A percentile compares a stretch with the other conserved stretches of the same genome.
Conservation (phyloP, 2,888 invertebrate genomes). For the Habroteleia sp. region DNA sequence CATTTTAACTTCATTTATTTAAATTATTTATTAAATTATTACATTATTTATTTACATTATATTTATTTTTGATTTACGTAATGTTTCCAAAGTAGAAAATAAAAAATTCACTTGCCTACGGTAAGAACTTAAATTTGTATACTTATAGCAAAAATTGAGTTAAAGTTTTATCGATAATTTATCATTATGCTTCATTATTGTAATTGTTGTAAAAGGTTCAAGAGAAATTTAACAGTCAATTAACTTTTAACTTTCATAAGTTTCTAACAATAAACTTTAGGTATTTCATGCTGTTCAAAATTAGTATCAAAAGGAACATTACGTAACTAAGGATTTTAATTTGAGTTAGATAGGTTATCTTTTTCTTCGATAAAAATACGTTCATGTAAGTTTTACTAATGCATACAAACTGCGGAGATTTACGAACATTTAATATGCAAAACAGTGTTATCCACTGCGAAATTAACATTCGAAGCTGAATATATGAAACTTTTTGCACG, state of each 20-base stretch:
- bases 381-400: slow-evolving; percentile 42
- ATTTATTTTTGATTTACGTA: too few relatives aligned
- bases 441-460: slow-evolving; percentile 56
- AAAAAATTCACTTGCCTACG: too few relatives aligned
- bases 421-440: slow-evolving; percentile 58
- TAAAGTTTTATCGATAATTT: slow-evolving; percentile 18
- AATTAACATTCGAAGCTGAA: slow-evolving; percentile 60
- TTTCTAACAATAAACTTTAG: slow-evolving; percentile 1
- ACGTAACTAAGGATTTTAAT: slow-evolving; percentile 22
- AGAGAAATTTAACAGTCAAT: slow-evolving; percentile 29
- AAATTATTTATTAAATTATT: too few relatives aligned
- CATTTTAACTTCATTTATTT: too few relatives aligned
- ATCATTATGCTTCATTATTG: not conserved
- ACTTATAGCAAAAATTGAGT: too few relatives aligned
- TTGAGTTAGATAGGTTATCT: slow-evolving; percentile 23
- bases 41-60: too few relatives aligned
- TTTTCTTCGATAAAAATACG: slow-evolving; percentile 33
- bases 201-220: slow-evolving; percentile 21
- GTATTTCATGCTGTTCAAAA: slow-evolving; percentile 10
- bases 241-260: slow-evolving; percentile 3
- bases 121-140: too few relatives aligned
- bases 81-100: too few relatives aligned
- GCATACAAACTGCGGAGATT: slow-evolving; percentile 49
- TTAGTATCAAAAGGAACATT: slow-evolving; percentile 8
- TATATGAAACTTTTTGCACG: slow-evolving; percentile 55